Evolutionary conservation across 2,113 vertebrate genomes (phyloP), one percentile per base, ranked within the genome.

Genomic region (Kryptolebias marmoratus): DNA sequence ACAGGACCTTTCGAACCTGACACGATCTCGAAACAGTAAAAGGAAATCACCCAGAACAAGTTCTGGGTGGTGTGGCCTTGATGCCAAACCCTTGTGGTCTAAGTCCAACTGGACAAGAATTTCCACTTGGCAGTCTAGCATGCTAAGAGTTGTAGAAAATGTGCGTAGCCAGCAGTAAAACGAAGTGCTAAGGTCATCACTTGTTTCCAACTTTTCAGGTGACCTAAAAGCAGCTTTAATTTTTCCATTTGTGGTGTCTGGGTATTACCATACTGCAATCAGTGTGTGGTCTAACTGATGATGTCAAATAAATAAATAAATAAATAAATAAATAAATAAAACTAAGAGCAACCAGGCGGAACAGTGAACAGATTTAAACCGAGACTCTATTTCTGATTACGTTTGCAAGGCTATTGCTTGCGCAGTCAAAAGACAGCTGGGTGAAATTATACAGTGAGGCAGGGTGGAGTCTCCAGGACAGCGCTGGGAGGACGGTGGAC

Each of bases 371-470:
- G 45, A 77, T 50, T n/a, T 42, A 58, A 76, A 44, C 5, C 18
- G 11, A 57, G 71, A 67, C 75, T 70, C 63, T 13, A 57, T 73
- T 83, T 81, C 39, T 80, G 73, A 87, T 86, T 83, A 83, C 73
- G 61, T 89, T 76, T 67, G 83, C 80, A 65, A 54, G 60, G 75
- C 52, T 30, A 42, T 64, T 50, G 79, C 71, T 84, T 87, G 59
- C 82, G 86, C 81, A 82, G 88, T 82, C 75, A 76, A 79, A 73
- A 87, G 72, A 85, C 89, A 87, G 81, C 76, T 58, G 56, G 36
- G 64, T 73, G 36, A 87, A 89, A 90, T 91, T 86, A 90, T 64
- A 92, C 72, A 74, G 62, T 49, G 27, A 50, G 63, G 59, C 58
- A 75, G 88, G 90, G 84, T 85, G 87, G 68, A 81, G 87, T 79